Evolutionary conservation across 1,140 invertebrate genomes (phyloP).

Genomic region (Drosophila nannoptera): DNA sequence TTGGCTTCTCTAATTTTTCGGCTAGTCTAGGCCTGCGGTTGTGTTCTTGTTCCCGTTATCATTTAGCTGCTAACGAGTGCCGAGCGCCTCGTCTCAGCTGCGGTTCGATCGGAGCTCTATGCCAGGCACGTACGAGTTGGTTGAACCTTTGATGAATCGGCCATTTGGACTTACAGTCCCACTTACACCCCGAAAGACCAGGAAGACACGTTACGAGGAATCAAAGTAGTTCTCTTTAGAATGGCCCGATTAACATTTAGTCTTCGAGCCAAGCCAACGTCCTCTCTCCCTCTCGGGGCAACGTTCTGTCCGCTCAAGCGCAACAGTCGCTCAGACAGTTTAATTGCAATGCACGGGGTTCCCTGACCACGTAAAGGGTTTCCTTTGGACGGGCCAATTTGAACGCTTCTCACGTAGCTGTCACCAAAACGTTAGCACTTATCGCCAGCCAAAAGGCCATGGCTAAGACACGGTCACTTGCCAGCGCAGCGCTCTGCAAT

Average conservation of each 20-base stretch:
- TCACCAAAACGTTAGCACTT: constrained; percentile 27
- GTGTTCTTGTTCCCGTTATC: constrained; percentile 14
- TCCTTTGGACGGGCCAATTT: constrained; percentile 25
- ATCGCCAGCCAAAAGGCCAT: constrained; percentile 20
- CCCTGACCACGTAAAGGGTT: constrained; percentile 39
- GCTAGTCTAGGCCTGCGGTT: not conserved
- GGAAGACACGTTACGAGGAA: too few relatives aligned
- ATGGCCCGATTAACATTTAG: not conserved
- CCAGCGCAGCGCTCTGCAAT: not conserved
- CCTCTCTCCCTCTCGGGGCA: not conserved
- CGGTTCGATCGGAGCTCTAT: constrained; percentile 43
- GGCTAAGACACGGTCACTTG: not conserved
- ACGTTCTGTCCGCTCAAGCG: constrained; percentile 14
- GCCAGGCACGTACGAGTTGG: constrained; percentile 42
- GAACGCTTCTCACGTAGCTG: constrained; percentile 51
- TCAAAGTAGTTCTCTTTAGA: not conserved
- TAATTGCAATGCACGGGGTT: constrained; percentile 57
- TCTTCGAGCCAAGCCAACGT: too few relatives aligned
- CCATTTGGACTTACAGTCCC: constrained; percentile 7
- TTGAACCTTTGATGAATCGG: constrained; percentile 43
- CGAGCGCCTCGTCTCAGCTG: not conserved
- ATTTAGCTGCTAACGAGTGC: constrained; percentile 56
- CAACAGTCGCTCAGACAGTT: constrained; percentile 27
- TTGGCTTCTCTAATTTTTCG: constrained; percentile 36
- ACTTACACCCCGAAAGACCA: not conserved